A percentile compares a stretch with the other conserved stretches of the same genome.
Conservation (phyloP, 2,113 vertebrate species). For the Chaetorhynchus papuensis region DNA sequence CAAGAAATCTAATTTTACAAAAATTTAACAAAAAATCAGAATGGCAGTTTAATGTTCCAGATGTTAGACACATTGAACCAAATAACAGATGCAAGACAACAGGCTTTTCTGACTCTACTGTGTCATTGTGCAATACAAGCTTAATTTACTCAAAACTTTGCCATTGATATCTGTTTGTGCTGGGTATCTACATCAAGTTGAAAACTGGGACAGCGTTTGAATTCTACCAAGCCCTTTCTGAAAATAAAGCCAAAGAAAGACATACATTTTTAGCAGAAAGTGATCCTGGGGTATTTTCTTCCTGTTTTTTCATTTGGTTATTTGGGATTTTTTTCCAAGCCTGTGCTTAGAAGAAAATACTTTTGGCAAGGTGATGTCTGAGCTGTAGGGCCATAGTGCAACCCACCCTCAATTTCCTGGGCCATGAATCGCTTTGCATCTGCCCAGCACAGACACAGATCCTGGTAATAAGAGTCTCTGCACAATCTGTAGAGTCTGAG, state of each 20-base stretch:
- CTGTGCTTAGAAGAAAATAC: background rate
- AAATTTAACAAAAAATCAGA: slow-evolving; percentile 42
- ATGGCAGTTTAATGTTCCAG: slow-evolving; percentile 30
- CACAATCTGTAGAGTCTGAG: background rate
- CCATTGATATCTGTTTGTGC: background rate
- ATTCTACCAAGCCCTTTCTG: background rate
- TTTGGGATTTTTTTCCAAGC: background rate
- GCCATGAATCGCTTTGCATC: background rate
- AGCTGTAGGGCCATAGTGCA: background rate
- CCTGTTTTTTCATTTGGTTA: background rate
- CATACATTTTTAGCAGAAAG: background rate
- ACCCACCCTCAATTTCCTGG: background rate
- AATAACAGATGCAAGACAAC: slow-evolving; percentile 13
- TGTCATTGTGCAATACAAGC: background rate
- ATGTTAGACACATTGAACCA: slow-evolving; percentile 42
- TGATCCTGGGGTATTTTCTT: background rate
- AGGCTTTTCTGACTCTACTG: background rate
- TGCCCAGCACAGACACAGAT: background rate
- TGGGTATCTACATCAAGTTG: background rate
- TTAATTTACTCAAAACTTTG: background rate
- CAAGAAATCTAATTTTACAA: slow-evolving; percentile 53
- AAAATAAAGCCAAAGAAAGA: background rate
- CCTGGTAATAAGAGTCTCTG: background rate
- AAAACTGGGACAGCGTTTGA: background rate
- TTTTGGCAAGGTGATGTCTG: background rate